These are phyloP conservation scores for Lates japonicus DNA, from an alignment of 2,797 vertebrate species.

Conservation along the genomic window DNA sequence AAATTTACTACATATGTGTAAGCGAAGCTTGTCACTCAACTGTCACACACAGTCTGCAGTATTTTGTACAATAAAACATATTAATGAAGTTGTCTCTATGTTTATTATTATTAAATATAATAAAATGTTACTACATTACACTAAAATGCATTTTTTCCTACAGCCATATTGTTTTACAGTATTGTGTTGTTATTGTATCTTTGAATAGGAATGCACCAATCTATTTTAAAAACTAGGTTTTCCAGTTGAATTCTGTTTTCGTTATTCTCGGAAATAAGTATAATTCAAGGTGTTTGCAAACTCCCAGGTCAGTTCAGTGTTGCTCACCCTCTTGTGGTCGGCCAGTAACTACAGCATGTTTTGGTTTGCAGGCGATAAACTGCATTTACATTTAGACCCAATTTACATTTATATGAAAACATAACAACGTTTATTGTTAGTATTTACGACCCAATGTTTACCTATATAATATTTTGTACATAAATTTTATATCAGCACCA, in stretches of 20 bases:
- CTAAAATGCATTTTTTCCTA: not conserved
- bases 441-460: too few relatives aligned
- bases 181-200: too few relatives aligned
- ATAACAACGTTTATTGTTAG: too few relatives aligned
- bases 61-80: slow-evolving; percentile 50
- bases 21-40: not conserved
- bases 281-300: not conserved
- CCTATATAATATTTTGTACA: too few relatives aligned
- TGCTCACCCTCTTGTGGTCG: slow-evolving; percentile 47
- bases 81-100: not conserved
- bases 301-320: not conserved
- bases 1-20: slow-evolving; percentile 16
- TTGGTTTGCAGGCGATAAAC: not conserved
- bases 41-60: slow-evolving; percentile 14
- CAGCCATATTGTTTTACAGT: too few relatives aligned
- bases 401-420: too few relatives aligned
- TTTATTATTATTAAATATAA: not conserved
- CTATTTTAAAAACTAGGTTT: too few relatives aligned
- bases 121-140: not conserved
- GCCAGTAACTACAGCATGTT: not conserved
- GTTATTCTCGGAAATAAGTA: not conserved
- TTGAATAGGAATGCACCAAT: too few relatives aligned
- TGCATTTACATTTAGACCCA: too few relatives aligned
- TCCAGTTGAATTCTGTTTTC: not conserved
- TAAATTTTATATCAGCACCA: too few relatives aligned